A percentile compares a stretch with the other conserved stretches of the same genome.
Evolutionary conservation across 1,140 invertebrate genomes (phyloP).

Genomic region (Zaprionus kolodkinae): DNA sequence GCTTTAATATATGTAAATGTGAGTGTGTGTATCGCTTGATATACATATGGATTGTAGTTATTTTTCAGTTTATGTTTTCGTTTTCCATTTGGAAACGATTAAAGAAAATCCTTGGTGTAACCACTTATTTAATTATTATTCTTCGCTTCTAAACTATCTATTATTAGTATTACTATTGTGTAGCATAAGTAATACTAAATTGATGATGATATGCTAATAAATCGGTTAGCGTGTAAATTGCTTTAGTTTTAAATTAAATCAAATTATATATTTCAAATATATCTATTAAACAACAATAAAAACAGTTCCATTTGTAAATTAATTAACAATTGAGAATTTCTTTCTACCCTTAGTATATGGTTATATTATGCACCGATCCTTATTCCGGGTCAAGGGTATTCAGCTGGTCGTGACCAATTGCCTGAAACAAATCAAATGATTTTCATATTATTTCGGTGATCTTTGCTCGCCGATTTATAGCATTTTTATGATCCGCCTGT

Average conservation of each 20-base stretch:
- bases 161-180: constrained; percentile 55
- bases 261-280: constrained; percentile 81
- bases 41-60: constrained; percentile 32
- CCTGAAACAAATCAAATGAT: neutral
- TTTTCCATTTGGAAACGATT: constrained; percentile 39
- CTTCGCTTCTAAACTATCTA: constrained; percentile 25
- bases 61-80: constrained; percentile 42
- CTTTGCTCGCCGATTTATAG: constrained; percentile 56
- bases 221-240: constrained; percentile 71
- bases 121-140: constrained; percentile 55
- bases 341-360: neutral
- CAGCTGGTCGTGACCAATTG: neutral
- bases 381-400: constrained; percentile 5
- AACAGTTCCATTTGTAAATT: constrained; percentile 7
- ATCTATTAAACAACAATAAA: constrained; percentile 48
- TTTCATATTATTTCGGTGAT: constrained; percentile 33
- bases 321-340: neutral
- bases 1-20: constrained; percentile 52
- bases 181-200: constrained; percentile 63
- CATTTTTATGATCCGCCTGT: constrained; percentile 56
- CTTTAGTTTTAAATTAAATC: constrained; percentile 78
- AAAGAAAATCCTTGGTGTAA: constrained; percentile 47
- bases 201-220: constrained; percentile 38
- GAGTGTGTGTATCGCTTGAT: constrained; percentile 33
- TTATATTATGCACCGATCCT: neutral